Base-by-base conservation (phyloP, 2,797 vertebrate species). In the Amniataba percoides region DNA sequence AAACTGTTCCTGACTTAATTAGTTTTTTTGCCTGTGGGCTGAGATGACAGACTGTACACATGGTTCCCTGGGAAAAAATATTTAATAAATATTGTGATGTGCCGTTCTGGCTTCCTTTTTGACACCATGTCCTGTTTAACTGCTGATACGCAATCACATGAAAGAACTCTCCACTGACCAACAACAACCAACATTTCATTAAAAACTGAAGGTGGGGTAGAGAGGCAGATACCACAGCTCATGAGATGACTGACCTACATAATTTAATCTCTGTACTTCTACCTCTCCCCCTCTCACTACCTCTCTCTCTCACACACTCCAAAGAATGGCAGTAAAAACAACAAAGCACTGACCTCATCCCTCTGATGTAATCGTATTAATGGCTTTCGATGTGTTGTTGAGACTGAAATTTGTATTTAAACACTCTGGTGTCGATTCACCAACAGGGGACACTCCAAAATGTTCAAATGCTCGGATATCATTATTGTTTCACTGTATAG, bases 311-410 rank as follows among this genome's bases (percentile, higher is more conserved):
- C 45, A 71, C 70, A 61, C 57, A 57, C 45, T 71, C 52, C 39
- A 36, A 75, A 83, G 74, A 75, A 48, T 78, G 82, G 84, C 86
- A 83, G 83, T 88, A 83, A 88, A 90, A 90, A 82, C 82, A 88
- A 84, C 62, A 80, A 83, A 80, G 83, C 67, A 12, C 69, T 89
- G 89, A 92, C 82, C 85, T 93, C 90, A 89, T 80, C 74, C 57
- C 62, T 73, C 67, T 92, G 86, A 91, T 83, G 82, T 89, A 87
- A 92, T 83, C 39, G 18, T 58, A 77, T 82, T 85, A 85, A 77
- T 72, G 74, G 49, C 61, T 71, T 80, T 80, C 80, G 76, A 89
- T 89, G 83, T 69, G 80, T 86, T 84, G 86, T 77, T 76, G 45
- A 88, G 62, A 76, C 65, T 71, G 58, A 89, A 85, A 86, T 90